Evolutionary conservation across 2,113 vertebrate species (phyloP).

Genomic region (Tinamus guttatus): DNA sequence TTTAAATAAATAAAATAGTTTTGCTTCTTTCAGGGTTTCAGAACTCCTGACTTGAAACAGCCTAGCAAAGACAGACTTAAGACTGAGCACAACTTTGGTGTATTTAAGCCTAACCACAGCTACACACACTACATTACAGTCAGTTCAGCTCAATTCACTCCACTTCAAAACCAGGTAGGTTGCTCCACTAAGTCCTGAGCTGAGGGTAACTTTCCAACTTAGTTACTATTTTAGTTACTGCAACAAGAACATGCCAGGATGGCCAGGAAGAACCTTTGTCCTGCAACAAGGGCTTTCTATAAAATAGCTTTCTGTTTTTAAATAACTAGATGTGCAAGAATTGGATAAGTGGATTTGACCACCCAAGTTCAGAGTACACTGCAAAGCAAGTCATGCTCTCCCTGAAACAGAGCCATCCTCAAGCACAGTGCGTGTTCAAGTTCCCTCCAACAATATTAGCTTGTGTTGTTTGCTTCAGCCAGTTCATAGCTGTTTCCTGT

Average conservation of each 20-base stretch:
- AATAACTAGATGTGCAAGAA: no score
- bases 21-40: neutral
- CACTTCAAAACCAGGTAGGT: neutral
- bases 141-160: neutral
- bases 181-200: neutral
- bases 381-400: neutral
- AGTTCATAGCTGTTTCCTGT: conserved; percentile 52
- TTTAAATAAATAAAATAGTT: rapidly evolving
- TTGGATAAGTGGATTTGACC: neutral
- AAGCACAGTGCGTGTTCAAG: neutral
- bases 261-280: neutral
- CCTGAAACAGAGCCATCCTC: neutral
- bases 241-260: rapidly evolving
- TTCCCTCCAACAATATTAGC: neutral
- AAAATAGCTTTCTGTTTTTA: neutral
- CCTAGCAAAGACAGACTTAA: rapidly evolving
- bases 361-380: neutral
- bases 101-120: neutral
- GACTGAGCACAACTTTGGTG: neutral
- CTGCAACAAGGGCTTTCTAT: neutral
- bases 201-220: neutral
- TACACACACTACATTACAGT: rapidly evolving
- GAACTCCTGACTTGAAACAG: rapidly evolving
- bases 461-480: conserved; percentile 45
- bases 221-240: neutral